Base-by-base conservation (phyloP, 35 echinoderm and acorn worm genomes). In the Strongylocentrotus purpuratus region DNA sequence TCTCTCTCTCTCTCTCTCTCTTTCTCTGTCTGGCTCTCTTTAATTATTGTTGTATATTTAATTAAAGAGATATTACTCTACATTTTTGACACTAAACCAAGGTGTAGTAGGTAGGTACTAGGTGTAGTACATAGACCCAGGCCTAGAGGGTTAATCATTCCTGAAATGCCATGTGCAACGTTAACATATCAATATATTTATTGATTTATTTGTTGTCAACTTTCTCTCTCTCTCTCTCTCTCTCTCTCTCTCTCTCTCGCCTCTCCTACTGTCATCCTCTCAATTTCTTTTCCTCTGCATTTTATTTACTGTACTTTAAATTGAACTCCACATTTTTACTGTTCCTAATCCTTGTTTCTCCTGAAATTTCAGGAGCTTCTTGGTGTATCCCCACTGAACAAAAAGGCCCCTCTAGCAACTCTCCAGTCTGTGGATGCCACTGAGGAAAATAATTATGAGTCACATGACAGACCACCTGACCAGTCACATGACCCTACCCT, bases 391-490 rank as follows among this genome's bases (percentile, higher is more conserved):
- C 96, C 94, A 20, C 58, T 88, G 18, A 45, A 12, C 46, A 87
- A 94, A 52, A 52, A 85, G 25, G 52, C 31, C 22, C 52, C 94
- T 46, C 94, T 95, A 33, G 50, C 94, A 31, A 97, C 94, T 4
- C 50, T 97, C 22, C 32, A 93, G 33, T 95, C 94, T 47, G 88
- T 97, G 18, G 91, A 95, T 61, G 78, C 88, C 8, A 71, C 31
- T 0, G 88, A 95, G 20, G 87, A 95, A 17, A 46, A 33, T 20
- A 87, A 85, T 18, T 2, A n/a, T 6, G 47, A 97, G 52, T 50
- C 96, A 88, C 95, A 88, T 92, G 95, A 94, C n/a, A 20, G 52
- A 28, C 96, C 95, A 95, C 93, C 52, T 94, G 97, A 96, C 22
- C 47, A 70, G 48, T 85, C 88, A 85, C 88, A 95, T 97, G 94